Base-by-base conservation (phyloP, 2,113 vertebrate species). In the Callopanchax toddi region DNA sequence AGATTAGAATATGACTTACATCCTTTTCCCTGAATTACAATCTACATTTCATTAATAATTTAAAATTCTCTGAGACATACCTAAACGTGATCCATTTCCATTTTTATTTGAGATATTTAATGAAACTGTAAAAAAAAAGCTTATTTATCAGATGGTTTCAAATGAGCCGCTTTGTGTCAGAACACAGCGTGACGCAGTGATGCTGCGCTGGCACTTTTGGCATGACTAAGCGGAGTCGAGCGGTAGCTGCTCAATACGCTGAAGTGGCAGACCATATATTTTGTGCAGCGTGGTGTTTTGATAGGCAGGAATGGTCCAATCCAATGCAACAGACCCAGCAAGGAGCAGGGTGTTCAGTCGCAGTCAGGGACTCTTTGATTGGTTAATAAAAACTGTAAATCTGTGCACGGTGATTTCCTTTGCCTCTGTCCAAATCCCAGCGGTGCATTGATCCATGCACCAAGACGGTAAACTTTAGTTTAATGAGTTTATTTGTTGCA, bases 401-500 rank as follows among this genome's bases (percentile, higher is more conserved):
- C 64, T 59, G 12, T 61, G 65, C 52, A 32, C 46, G 59, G 71
- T 60, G 22, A 51, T 74, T 68, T 71, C 46, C 43, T 70, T 23
- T 2, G 1, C 26, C 26, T n/a, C 0, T 8, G 3, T 48, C 44
- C 23, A 42, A 26, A 50, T 32, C 50, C 22, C 1, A 0, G 22
- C 37, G 34, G 61, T 39, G 44, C 21, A 78, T 42, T 63, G 70
- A 64, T 74, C 54, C 16, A 42, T 72, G 42, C 26, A 48, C 39
- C 53, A 49, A 29, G 55, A 50, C 10, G 53, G 18, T 46, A 73
- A 71, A 51, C 21, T 29, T 45, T 4, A 8, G 13, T 65, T 67
- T 57, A 71, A 76, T 72, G 55, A 65, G 50, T 25, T 37, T 16
- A 46, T 60, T 36, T 64, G 34, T 43, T 45, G 15, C 43, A 51